These are phyloP conservation scores for Okapia johnstoni DNA, from an alignment of 2,113 vertebrate genomes.

Conservation along the genomic window DNA sequence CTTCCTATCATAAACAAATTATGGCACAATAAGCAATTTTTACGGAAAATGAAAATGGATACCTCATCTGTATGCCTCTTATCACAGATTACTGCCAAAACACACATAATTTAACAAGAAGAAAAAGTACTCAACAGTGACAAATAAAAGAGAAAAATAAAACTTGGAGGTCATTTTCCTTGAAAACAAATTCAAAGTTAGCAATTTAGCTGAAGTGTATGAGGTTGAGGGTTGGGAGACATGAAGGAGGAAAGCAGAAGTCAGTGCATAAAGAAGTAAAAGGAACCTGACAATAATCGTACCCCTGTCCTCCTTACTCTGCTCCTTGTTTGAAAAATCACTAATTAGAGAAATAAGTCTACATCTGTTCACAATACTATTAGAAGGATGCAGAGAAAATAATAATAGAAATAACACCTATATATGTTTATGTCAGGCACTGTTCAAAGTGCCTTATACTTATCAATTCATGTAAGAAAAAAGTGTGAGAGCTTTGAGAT, in stretches of 20 bases:
- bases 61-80: not conserved
- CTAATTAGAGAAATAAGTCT: not conserved
- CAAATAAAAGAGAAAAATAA: not conserved
- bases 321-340: not conserved
- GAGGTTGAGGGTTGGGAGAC: not conserved
- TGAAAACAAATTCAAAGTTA: not conserved
- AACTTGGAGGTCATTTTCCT: not conserved
- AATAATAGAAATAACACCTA: not conserved
- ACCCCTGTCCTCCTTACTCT: not conserved
- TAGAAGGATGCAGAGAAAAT: not conserved
- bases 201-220: not conserved
- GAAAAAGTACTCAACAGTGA: not conserved
- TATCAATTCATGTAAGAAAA: not conserved
- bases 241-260: not conserved
- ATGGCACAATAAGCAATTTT: not conserved
- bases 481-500: not conserved
- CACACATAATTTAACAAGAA: not conserved
- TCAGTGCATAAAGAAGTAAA: too few relatives aligned
- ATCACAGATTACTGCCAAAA: not conserved
- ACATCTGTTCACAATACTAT: not conserved
- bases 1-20: not conserved
- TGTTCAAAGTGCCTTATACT: not conserved
- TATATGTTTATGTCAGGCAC: not conserved
- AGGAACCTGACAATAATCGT: not conserved
- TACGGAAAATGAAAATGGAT: constrained; percentile 15